Percentiles rank a stretch among this genome's conserved stretches.
Conservation (phyloP, 1,140 invertebrate species). For the Drosophila kanapiae region DNA sequence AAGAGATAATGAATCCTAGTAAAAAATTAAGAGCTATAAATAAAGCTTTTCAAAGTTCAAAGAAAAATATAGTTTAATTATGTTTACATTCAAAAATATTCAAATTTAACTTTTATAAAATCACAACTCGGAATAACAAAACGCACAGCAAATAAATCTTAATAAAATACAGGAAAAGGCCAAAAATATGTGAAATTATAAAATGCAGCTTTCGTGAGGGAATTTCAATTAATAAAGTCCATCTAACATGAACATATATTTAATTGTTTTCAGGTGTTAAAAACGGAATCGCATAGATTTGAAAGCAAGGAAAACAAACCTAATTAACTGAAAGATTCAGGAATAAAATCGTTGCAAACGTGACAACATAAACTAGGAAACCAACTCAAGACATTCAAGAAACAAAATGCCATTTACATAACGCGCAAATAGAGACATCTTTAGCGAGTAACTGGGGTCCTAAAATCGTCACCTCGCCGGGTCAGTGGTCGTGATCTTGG, state of each 20-base stretch:
- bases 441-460: constrained; percentile 19
- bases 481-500: constrained; percentile 54
- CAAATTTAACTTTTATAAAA: neutral
- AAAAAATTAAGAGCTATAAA: neutral
- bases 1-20: no score
- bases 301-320: neutral
- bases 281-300: neutral
- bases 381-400: neutral
- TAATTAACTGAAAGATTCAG: neutral
- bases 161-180: neutral
- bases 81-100: neutral
- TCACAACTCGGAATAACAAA: neutral
- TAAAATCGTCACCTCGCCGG: constrained; percentile 33
- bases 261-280: constrained; percentile 6
- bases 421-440: constrained; percentile 6
- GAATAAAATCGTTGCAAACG: neutral
- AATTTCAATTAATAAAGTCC: constrained; percentile 1
- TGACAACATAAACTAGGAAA: constrained; percentile 22
- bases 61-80: rapidly evolving
- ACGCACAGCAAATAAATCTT: neutral
- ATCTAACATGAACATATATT: neutral
- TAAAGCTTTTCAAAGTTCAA: neutral
- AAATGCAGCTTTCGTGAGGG: neutral
- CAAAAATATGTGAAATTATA: neutral
- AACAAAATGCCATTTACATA: constrained; percentile 23